phyloP scores from a whole-genome alignment of 2,797 vertebrate species.

The Aulostomus chinensis region DNA sequence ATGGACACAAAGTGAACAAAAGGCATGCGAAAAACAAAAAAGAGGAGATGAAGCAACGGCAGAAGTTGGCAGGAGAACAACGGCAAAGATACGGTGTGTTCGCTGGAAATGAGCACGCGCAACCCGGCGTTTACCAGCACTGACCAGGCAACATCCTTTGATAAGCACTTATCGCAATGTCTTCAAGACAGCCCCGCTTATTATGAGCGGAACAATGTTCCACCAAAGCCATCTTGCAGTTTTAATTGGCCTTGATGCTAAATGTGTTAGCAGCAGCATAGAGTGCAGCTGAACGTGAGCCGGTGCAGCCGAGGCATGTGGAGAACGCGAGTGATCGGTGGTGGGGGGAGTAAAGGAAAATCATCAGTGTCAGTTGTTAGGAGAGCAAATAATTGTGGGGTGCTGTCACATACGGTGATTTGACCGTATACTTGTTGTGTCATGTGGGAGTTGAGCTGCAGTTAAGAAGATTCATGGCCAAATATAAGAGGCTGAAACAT shows the following conservation, averaged over 20 bases:
- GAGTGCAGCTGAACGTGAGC: conserved; percentile 50
- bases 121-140: conserved; percentile 49
- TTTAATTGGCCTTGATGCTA: conserved; percentile 78
- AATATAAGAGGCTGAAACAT: conserved; percentile 48
- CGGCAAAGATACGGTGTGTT: not conserved
- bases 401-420: conserved; percentile 58
- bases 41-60: not conserved
- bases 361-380: conserved; percentile 43
- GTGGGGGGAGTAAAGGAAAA: conserved; percentile 26
- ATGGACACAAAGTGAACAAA: not conserved
- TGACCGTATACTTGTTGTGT: conserved; percentile 56
- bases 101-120: conserved; percentile 14
- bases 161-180: conserved; percentile 71
- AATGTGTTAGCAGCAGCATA: conserved; percentile 62
- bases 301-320: conserved; percentile 1
- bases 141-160: conserved; percentile 68
- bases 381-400: conserved; percentile 46
- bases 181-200: conserved; percentile 71
- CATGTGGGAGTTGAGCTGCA: conserved; percentile 43
- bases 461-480: conserved; percentile 55
- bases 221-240: conserved; percentile 69
- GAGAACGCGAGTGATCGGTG: not conserved
- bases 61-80: too few relatives aligned
- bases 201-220: conserved; percentile 79
- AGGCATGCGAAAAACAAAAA: not conserved